These are phyloP conservation scores for Drosophila melanogaster DNA, from an alignment of 1,140 invertebrate genomes.

Conservation along the genomic window Release_6_plus_ISO1_MT NC_004354.4:10180001-10180500, in stretches of 20 bases:
- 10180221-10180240: background rate
- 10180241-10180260: background rate
- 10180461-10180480: conserved; percentile 24
- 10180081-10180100: background rate
- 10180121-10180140: too few relatives aligned
- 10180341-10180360: background rate
- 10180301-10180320: conserved; percentile 40
- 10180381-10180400: background rate
- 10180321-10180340: conserved; percentile 55
- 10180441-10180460: background rate
- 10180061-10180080: background rate
- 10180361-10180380: conserved; percentile 44
- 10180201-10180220: too few relatives aligned
- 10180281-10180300: conserved; percentile 3
- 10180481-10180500: conserved; percentile 63
- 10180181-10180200: background rate
- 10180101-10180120: too few relatives aligned
- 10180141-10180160: background rate
- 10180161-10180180: background rate
- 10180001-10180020: conserved; percentile 48
- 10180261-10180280: background rate
- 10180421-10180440: conserved; percentile 26
- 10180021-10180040: conserved; percentile 36
- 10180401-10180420: conserved; percentile 23
- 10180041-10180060: conserved; percentile 17